Base-by-base conservation (phyloP, 2,888 invertebrate species). In the Trichogramma dendrolimi region DNA sequence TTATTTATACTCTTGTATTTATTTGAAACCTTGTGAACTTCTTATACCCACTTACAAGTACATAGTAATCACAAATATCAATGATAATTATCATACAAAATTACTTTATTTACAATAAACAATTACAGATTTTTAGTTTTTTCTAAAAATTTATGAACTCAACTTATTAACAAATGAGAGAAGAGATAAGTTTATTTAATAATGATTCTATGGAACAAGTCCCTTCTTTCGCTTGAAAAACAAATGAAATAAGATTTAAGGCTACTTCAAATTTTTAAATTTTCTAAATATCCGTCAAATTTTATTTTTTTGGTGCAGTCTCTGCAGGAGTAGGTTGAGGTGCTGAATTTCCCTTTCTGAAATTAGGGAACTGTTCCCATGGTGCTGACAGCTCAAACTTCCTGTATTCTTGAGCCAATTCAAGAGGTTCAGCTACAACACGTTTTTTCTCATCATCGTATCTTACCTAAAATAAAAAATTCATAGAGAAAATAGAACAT, bases 341-440 rank as follows among this genome's bases (percentile, higher is more conserved):
- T 64, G 85, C 27, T 27, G 27, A 27, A 27, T 27, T 27, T 27
- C 27, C 27, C 3, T 27, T 83, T 68, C 91, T 83, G 81, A 93
- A 94, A 75, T 92, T 92, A 1, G 97, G 96, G 79, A 99, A 99
- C 73, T 92, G 92, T 81, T 99, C 98, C 99, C 99, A 99, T 0
- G 99, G 98, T 39, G 94, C 92, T 67, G 91, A 91, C 67, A 97
- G 84, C 77, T 99, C 99, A 80, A 99, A 99, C 78, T 92, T 92
- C 58, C 99, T 86, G 80, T 96, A 99, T 81, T 99, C 99, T 81
- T 99, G 99, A 0, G 97, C 88, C 79, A 99, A 81, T 80, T 99
- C 99, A 58, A 99, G 78, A 0, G 99, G 99, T 78, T 99, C 99
- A 57, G 92, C 86, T 1, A 99, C 98, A 4, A 98, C 94, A 62